These are phyloP conservation scores for Chaetoderma sp. DNA, from an alignment of 2,888 invertebrate genomes.

Conservation along the genomic window DNA sequence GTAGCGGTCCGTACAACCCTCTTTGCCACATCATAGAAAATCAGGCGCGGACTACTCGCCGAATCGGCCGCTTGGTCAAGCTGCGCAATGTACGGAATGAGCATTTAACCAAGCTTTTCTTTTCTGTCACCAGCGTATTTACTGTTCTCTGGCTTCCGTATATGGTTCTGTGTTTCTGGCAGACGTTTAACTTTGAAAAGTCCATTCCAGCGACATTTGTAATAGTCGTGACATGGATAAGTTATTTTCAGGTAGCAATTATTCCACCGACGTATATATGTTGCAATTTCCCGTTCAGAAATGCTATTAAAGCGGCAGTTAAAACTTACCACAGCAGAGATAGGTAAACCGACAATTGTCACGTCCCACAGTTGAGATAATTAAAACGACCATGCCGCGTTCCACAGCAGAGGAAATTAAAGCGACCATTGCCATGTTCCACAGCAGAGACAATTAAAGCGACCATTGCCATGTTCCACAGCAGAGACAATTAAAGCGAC, in stretches of 20 bases:
- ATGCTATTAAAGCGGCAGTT: background rate
- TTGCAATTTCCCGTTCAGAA: slow-evolving; percentile 25
- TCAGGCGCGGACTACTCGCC: slow-evolving; percentile 40
- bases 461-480: too few species aligned
- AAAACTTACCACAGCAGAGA: slow-evolving; percentile 8
- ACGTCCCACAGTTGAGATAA: too few species aligned
- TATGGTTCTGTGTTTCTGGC: slow-evolving; percentile 48
- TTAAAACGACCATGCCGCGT: too few species aligned
- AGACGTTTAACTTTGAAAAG: slow-evolving; percentile 44
- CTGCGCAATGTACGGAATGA: slow-evolving; percentile 54
- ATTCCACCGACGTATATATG: slow-evolving; percentile 53
- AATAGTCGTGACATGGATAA: slow-evolving; percentile 52
- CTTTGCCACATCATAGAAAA: slow-evolving; percentile 41
- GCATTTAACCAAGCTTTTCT: slow-evolving; percentile 56
- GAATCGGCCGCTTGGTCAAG: slow-evolving; percentile 51
- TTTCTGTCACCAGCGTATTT: slow-evolving; percentile 49
- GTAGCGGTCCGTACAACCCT: slow-evolving; percentile 43
- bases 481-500: too few species aligned
- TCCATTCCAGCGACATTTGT: slow-evolving; percentile 39
- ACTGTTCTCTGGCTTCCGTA: slow-evolving; percentile 55
- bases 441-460: too few species aligned
- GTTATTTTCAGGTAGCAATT: slow-evolving; percentile 53
- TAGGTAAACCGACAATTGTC: too few species aligned
- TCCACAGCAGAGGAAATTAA: too few species aligned
- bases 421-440: too few species aligned